Conservation (phyloP, 2,888 invertebrate genomes). For the Sinotaia quadrata region DNA sequence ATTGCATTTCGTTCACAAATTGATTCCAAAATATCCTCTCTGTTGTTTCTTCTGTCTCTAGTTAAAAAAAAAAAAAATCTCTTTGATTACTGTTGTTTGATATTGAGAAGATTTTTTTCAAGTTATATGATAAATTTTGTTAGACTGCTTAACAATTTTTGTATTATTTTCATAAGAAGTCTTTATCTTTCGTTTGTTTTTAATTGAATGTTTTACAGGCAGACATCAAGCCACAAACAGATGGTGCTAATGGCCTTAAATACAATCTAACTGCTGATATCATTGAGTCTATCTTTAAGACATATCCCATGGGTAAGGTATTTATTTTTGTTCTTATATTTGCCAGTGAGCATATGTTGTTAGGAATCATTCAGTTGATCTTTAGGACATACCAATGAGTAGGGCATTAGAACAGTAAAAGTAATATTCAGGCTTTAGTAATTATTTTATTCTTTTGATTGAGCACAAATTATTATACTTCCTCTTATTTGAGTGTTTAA, state of each 20-base stretch:
- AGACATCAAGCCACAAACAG: conserved; percentile 96
- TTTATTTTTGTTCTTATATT: background rate
- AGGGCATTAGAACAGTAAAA: too few relatives aligned
- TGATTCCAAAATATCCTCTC: too few relatives aligned
- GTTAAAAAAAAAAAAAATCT: too few relatives aligned
- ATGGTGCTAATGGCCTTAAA: conserved; percentile 95
- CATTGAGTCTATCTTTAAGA: conserved; percentile 98
- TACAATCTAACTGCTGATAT: conserved; percentile 97
- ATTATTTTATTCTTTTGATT: background rate
- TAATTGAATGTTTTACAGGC: conserved; percentile 74
- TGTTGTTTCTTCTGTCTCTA: too few relatives aligned
- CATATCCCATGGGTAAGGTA: conserved; percentile 87
- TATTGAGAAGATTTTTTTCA: background rate
- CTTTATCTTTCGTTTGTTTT: conserved; percentile 4
- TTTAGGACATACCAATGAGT: too few relatives aligned
- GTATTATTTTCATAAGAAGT: too few relatives aligned
- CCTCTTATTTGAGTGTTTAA: too few relatives aligned
- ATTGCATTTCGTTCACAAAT: too few relatives aligned
- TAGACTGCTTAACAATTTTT: too few relatives aligned
- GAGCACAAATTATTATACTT: background rate
- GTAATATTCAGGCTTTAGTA: background rate
- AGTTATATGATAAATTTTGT: background rate
- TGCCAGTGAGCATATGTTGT: too few relatives aligned
- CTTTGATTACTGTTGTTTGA: too few relatives aligned
- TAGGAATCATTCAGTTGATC: too few relatives aligned